Percentiles rank a stretch among this genome's conserved stretches.
phyloP scores from a whole-genome alignment of 2,797 vertebrate species.

The Clarias fuscus region DNA sequence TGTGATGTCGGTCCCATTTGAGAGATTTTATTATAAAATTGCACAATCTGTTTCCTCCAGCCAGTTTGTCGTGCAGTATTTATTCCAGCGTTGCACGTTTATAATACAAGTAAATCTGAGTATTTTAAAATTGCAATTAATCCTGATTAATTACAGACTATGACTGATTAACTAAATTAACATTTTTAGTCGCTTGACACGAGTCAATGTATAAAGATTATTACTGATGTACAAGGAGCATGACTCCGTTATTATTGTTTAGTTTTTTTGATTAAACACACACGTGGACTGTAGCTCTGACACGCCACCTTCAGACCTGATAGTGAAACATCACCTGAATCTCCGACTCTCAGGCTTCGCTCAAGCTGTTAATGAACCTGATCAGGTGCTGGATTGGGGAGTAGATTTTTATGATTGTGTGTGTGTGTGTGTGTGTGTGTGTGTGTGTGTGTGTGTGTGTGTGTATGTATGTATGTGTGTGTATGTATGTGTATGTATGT shows the following conservation, averaged over 20 bases:
- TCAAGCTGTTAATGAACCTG: not conserved
- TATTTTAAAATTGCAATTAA: no score
- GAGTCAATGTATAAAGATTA: no score
- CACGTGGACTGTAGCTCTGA: not conserved
- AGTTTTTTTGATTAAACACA: not conserved
- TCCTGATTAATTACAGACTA: no score
- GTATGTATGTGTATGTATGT: not conserved
- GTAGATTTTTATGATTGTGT: not conserved
- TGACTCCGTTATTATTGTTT: not conserved
- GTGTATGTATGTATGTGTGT: not conserved
- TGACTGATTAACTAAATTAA: no score
- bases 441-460: not conserved
- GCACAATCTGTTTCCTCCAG: no score
- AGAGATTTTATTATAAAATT: no score
- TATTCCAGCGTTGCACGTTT: no score
- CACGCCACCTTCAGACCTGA: not conserved
- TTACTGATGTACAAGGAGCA: not conserved
- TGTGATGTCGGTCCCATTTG: no score
- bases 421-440: not conserved
- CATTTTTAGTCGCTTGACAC: no score
- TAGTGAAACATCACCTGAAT: not conserved
- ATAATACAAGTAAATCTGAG: no score
- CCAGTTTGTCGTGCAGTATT: no score
- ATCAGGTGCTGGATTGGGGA: not conserved
- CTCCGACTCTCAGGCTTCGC: not conserved